Evolutionary conservation across 2,113 vertebrate species (phyloP), one percentile per base, ranked within the genome.

Genomic region (Ageneiosus marmoratus): DNA sequence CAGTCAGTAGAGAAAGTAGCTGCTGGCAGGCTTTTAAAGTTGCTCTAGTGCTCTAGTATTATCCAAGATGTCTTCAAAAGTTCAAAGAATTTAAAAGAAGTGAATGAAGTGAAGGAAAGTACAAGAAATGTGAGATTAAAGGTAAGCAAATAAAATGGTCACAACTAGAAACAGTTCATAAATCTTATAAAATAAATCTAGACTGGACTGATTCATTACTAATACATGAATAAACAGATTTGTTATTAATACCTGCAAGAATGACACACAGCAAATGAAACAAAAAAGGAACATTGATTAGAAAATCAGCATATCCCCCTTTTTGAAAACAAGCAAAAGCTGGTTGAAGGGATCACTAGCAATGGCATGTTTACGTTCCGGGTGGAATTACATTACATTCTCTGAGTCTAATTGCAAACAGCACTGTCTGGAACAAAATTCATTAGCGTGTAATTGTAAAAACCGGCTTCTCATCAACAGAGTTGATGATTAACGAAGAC

Each of bases 371-470:
- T 60, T 76, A 34, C 29, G 29, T 22, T 34, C 29, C 50, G 11
- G 69, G 44, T 73, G 69, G n/a, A 73, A 50, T 48, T 27, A 50
- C 24, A 48, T 48, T 48, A 73, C 69, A 73, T 48, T 48, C 22
- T 46, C 12, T 48, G 58, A 83, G 93, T 93, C 94, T 88, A 89
- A 91, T 67, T 12, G 88, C 91, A 89, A 90, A 85, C 91, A 90
- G 93, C 90, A 91, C 92, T 93, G 92, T 94, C 94, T 94, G 95
- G 94, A 95, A 93, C 93, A 95, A 95, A 94, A 95, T 95, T 96
- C 94, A 96, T 97, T 97, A 96, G 92, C 90, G 92, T 90, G 92
- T 94, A 93, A 96, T 95, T 95, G 92, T 96, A 96, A 96, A 93
- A 73, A 77, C 4, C 48, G 95, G 95, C 93, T 94, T 93, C 94